A percentile compares a stretch with the other conserved stretches of the same genome.
These are phyloP conservation scores for Tipula vernalis DNA, from an alignment of 2,888 invertebrate species.

Conservation along the genomic window DNA sequence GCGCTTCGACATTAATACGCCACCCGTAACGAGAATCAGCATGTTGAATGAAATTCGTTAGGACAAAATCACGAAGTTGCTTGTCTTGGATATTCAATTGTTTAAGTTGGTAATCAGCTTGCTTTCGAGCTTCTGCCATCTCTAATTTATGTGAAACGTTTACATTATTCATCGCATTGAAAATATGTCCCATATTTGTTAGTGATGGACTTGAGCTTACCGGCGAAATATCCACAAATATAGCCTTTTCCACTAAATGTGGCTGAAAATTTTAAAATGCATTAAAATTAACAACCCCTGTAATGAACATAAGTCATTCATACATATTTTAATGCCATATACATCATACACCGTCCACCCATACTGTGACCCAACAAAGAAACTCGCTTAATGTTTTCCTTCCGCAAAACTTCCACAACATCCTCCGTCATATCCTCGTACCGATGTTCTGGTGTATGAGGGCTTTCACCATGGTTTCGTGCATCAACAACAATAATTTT, in stretches of 20 bases:
- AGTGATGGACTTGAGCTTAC: constrained; percentile 44
- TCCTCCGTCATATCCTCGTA: constrained; percentile 70
- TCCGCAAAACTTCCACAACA: constrained; percentile 49
- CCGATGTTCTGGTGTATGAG: constrained; percentile 58
- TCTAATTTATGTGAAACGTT: constrained; percentile 47
- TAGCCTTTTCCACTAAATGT: constrained; percentile 47
- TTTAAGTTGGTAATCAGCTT: constrained; percentile 51
- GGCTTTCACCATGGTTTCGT: constrained; percentile 91
- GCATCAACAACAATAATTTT: constrained; percentile 71
- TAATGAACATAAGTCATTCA: constrained; percentile 19
- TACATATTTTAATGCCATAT: constrained; percentile 60
- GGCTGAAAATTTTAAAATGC: constrained; percentile 34
- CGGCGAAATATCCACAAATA: constrained; percentile 65
- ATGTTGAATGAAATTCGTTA: constrained; percentile 68
- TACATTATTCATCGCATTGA: constrained; percentile 52
- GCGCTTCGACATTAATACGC: constrained; percentile 65
- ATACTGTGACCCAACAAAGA: constrained; percentile 83
- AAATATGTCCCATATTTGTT: constrained; percentile 43
- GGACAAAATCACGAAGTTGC: constrained; percentile 60
- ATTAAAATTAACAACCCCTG: neutral
- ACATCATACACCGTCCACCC: constrained; percentile 90
- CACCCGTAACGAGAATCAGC: constrained; percentile 43
- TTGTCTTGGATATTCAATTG: constrained; percentile 40
- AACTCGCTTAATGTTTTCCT: constrained; percentile 48
- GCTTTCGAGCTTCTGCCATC: constrained; percentile 55